A percentile compares a stretch with the other conserved stretches of the same genome.
Evolutionary conservation across 2,888 invertebrate genomes (phyloP).

Genomic region (Lasioglossum zephyrum): DNA sequence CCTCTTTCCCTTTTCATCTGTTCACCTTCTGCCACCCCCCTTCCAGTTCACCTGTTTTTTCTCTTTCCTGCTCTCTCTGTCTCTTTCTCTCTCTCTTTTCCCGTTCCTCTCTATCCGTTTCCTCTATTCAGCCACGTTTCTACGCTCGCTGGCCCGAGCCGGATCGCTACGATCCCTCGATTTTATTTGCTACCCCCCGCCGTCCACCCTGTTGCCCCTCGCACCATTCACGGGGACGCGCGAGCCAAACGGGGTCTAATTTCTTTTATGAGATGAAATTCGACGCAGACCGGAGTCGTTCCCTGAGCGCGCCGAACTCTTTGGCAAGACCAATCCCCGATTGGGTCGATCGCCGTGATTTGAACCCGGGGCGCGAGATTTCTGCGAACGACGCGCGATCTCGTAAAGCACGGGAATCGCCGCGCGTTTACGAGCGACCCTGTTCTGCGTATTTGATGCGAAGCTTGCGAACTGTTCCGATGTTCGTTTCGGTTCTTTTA

Average conservation of each 20-base stretch:
- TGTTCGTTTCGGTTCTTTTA: not conserved
- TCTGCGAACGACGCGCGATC: conserved; percentile 15
- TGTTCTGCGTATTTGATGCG: not conserved
- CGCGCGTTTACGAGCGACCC: conserved; percentile 25
- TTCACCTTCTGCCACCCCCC: conserved; percentile 7
- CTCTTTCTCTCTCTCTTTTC: not conserved
- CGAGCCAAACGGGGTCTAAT: conserved; percentile 71
- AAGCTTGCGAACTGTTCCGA: not conserved
- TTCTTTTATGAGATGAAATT: conserved; percentile 78
- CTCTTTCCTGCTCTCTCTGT: conserved; percentile 15
- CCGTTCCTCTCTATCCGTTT: not conserved
- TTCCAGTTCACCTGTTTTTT: conserved; percentile 2
- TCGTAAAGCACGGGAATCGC: conserved; percentile 22
- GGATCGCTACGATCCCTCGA: conserved; percentile 1
- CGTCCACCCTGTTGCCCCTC: not conserved
- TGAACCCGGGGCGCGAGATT: not conserved
- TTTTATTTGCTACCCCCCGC: not conserved
- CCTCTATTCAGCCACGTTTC: conserved; percentile 26
- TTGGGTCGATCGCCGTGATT: conserved; percentile 23
- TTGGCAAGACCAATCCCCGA: not conserved
- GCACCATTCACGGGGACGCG: conserved; percentile 2
- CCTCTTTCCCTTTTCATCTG: conserved; percentile 16
- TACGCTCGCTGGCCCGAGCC: conserved; percentile 17
- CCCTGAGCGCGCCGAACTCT: not conserved
- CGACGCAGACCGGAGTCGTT: conserved; percentile 64